Evolutionary conservation across 1,140 invertebrate species (phyloP).

Genomic region (Neodiprion lecontei): DNA sequence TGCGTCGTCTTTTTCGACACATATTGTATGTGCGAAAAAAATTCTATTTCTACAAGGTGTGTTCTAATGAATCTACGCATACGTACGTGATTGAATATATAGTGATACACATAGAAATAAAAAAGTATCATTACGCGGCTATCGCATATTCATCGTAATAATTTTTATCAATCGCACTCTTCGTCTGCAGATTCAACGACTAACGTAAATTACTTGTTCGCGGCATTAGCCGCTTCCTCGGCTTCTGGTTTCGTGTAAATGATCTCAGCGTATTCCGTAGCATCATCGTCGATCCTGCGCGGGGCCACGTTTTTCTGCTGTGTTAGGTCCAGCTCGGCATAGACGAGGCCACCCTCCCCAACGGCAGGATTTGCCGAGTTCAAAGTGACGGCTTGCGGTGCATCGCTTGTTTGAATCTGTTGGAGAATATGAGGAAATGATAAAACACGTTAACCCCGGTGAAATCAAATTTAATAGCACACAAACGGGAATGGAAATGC

Average conservation of each 20-base stretch:
- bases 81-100: too few species aligned
- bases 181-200: not conserved
- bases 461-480: not conserved
- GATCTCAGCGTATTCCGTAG: constrained; percentile 66
- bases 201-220: constrained; percentile 8
- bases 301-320: constrained; percentile 45
- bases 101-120: too few species aligned
- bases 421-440: not conserved
- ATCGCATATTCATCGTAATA: too few species aligned
- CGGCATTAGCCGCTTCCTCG: constrained; percentile 7
- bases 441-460: too few species aligned
- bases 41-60: too few species aligned
- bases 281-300: constrained; percentile 56
- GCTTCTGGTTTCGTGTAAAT: constrained; percentile 54
- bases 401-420: constrained; percentile 2
- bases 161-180: not conserved
- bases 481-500: not conserved
- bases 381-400: not conserved
- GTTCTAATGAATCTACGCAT: too few species aligned
- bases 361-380: constrained; percentile 11
- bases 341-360: constrained; percentile 60
- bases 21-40: too few species aligned
- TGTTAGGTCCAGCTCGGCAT: constrained; percentile 63
- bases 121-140: too few species aligned
- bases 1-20: too few species aligned